phyloP scores from a whole-genome alignment of 2,888 invertebrate genomes.

The Macrophya alboannulata region DNA sequence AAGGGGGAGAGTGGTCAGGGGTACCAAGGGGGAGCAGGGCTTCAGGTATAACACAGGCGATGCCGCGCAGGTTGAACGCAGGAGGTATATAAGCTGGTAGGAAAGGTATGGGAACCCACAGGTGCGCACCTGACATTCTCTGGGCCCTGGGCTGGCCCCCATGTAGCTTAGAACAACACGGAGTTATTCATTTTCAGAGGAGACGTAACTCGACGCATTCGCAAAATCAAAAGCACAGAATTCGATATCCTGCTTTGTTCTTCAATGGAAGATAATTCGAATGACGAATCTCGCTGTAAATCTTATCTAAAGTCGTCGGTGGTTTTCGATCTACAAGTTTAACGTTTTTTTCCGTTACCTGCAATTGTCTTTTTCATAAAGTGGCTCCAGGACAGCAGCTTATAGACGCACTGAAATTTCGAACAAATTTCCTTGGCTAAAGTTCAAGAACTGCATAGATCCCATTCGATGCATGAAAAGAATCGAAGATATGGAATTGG shows the following conservation, averaged over 20 bases:
- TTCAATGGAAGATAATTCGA: not conserved
- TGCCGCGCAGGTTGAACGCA: slow-evolving; percentile 76
- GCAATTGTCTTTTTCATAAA: not conserved
- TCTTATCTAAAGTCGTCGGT: not conserved
- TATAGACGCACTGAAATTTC: not conserved
- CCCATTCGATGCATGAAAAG: not conserved
- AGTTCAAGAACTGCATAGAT: not conserved
- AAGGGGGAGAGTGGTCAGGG: slow-evolving; percentile 83
- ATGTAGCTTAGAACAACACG: not conserved
- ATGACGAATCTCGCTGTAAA: not conserved
- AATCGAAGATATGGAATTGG: not conserved
- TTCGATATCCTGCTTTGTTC: not conserved
- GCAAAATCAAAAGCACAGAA: not conserved
- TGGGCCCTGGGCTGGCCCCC: slow-evolving; percentile 47
- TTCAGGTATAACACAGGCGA: slow-evolving; percentile 58
- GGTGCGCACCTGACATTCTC: slow-evolving; percentile 69
- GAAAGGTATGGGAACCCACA: slow-evolving; percentile 72
- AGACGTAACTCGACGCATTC: not conserved
- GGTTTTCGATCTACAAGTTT: not conserved
- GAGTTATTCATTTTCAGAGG: not conserved
- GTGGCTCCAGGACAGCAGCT: not conserved
- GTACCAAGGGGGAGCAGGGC: slow-evolving; percentile 82
- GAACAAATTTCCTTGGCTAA: not conserved
- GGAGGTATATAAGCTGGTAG: slow-evolving; percentile 70
- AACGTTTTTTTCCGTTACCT: not conserved